Conservation (phyloP, 2,888 invertebrate species). For the Drosophila buzzatii region DNA sequence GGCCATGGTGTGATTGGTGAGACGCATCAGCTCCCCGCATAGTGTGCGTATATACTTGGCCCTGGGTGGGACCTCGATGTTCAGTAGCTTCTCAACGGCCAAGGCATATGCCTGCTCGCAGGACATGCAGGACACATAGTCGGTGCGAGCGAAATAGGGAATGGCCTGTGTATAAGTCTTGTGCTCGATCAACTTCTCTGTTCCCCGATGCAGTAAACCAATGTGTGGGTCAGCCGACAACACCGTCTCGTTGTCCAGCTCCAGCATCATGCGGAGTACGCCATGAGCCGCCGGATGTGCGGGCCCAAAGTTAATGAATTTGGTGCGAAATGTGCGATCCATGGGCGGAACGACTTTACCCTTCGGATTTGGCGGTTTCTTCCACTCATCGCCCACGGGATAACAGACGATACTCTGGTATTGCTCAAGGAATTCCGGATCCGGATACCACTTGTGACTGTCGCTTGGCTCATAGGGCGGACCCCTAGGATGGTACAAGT, state of each 20-base stretch:
- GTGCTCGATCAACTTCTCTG: constrained; percentile 95
- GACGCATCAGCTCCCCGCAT: constrained; percentile 91
- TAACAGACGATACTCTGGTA: constrained; percentile 87
- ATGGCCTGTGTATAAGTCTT: constrained; percentile 94
- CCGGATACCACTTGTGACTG: constrained; percentile 87
- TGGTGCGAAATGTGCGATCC: constrained; percentile 88
- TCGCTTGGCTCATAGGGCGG: constrained; percentile 38
- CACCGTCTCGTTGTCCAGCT: constrained; percentile 93
- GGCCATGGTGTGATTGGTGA: constrained; percentile 93
- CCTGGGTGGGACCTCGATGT: constrained; percentile 91
- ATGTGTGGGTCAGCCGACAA: constrained; percentile 93
- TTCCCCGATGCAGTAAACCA: constrained; percentile 94
- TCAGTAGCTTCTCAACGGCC: constrained; percentile 93
- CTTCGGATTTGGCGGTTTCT: constrained; percentile 78
- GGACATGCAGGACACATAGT: constrained; percentile 93
- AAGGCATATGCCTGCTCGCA: constrained; percentile 92
- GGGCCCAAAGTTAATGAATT: constrained; percentile 94
- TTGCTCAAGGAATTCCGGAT: constrained; percentile 87
- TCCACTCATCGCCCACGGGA: constrained; percentile 85
- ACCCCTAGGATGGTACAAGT: constrained; percentile 18
- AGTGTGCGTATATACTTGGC: constrained; percentile 93
- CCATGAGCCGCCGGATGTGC: constrained; percentile 97
- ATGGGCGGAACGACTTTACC: constrained; percentile 84
- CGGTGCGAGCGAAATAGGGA: constrained; percentile 94
- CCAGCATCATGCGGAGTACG: constrained; percentile 91